Base-by-base conservation (phyloP, 1,140 invertebrate species). In the Drosophila grimshawi region DNA sequence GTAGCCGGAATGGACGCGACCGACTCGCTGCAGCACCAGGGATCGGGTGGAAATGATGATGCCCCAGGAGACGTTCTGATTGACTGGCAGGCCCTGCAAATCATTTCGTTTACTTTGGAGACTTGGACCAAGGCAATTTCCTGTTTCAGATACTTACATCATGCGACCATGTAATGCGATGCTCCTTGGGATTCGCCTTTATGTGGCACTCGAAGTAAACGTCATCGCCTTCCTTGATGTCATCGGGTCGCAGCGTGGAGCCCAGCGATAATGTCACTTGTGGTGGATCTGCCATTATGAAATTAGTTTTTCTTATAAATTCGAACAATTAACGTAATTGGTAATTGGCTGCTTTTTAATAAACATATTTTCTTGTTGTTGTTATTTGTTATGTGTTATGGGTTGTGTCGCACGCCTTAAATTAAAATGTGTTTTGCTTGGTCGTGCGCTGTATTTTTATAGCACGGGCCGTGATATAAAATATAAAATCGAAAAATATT, bases 161-260 rank as follows among this genome's bases (percentile, higher is more conserved):
- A 89, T 97, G 96, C 81, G 95, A 96, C 97, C 97, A 98, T 8
- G 95, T 95, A 63, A 98, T 96, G 80, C 96, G 96, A 76, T 96
- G 95, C 92, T 96, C 95, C 85, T 95, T 95, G 5, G 97, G 97
- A 93, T 97, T 97, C 6, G 97, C 95, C 80, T 95, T 95, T 66
- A 98, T 97, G 91, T 96, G 95, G 92, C 97, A 98, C 90, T 97
- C 97, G 82, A 98, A 98, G 93, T 97, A 98, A n/a, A 98, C 96
- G 93, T 98, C 97, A 88, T 97, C 97, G 39, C 97, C 97, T 93
- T 97, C 97, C 91, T 97, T 97, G 90, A 98, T 98, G 90, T 97
- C 96, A 79, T 96, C 95, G 11, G 97, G 95, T 91, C 96, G 97
- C 57, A 98, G 93, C 10, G 96, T 97, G 73, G 96, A 96, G 70